A percentile compares a stretch with the other conserved stretches of the same genome.
phyloP scores from a whole-genome alignment of 2,113 vertebrate species.

The Paracanthobrama guichenoti region DNA sequence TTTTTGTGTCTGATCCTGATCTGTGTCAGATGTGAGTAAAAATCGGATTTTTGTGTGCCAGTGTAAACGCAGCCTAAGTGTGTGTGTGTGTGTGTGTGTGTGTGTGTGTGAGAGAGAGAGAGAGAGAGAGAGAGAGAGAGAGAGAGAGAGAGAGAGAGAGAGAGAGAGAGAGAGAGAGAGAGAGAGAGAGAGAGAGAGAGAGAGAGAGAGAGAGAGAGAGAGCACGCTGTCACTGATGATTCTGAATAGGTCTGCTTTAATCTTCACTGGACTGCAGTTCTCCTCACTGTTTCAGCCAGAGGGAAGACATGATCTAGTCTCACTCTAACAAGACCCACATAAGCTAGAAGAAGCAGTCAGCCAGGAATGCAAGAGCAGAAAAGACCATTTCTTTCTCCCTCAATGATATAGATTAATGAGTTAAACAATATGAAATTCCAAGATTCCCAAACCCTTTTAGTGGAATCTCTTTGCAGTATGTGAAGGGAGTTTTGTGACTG shows the following conservation, averaged over 20 bases:
- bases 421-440: conserved; percentile 15
- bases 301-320: conserved; percentile 31
- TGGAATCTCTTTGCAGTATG: neutral
- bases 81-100: neutral
- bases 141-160: too few species aligned
- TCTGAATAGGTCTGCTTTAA: conserved; percentile 27
- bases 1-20: too few species aligned
- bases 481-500: conserved; percentile 3
- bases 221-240: conserved; percentile 10
- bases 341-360: conserved; percentile 26
- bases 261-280: neutral
- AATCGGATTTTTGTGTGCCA: too few species aligned
- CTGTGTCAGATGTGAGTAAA: too few species aligned
- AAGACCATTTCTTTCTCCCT: conserved; percentile 2
- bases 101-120: neutral
- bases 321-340: conserved; percentile 9
- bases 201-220: neutral
- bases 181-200: neutral
- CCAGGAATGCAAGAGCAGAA: conserved; percentile 26
- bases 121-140: too few species aligned
- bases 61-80: neutral
- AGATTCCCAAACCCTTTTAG: conserved; percentile 16
- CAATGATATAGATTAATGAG: conserved; percentile 37
- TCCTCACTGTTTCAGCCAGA: conserved; percentile 24
- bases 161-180: too few species aligned